A percentile compares a stretch with the other conserved stretches of the same genome.
phyloP scores from a whole-genome alignment of 1,140 invertebrate species.

The Penaeus japonicus region DNA sequence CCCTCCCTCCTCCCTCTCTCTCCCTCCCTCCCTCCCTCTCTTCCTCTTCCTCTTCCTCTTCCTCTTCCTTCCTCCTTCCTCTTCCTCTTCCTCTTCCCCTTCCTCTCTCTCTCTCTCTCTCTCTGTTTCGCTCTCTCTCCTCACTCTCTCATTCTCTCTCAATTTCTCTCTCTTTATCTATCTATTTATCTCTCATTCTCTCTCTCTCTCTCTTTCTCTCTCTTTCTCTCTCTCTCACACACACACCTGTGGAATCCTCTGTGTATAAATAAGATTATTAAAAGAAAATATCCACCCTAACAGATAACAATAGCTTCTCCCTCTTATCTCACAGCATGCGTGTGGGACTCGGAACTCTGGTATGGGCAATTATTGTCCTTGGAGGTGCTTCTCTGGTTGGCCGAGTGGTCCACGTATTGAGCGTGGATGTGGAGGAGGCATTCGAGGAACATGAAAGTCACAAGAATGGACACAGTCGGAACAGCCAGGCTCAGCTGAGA shows the following conservation, averaged over 20 bases:
- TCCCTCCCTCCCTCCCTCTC: neutral
- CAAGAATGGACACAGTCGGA: neutral
- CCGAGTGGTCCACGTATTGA: constrained; percentile 46
- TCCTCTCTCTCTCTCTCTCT: neutral
- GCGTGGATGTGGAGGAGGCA: constrained; percentile 32
- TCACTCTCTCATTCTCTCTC: no score
- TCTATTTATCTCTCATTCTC: neutral
- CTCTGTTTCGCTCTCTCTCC: neutral
- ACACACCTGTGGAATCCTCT: neutral
- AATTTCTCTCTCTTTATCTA: neutral
- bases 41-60: neutral
- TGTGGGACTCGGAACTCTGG: constrained; percentile 21
- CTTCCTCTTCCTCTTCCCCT: neutral
- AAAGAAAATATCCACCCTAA: neutral
- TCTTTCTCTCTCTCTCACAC: neutral
- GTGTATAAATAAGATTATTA: neutral
- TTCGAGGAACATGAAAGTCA: neutral
- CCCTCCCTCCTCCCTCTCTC: neutral
- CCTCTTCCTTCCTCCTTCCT: neutral
- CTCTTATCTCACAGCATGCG: constrained; percentile 9
- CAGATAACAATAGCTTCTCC: neutral
- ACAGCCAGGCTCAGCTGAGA: neutral
- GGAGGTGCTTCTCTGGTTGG: constrained; percentile 46
- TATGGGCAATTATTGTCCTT: constrained; percentile 45
- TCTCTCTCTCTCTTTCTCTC: constrained; percentile 1